Evolutionary conservation across 2,888 invertebrate genomes (phyloP), one percentile per base, ranked within the genome.

Genomic region (Caenorhabditis uteleia): DNA sequence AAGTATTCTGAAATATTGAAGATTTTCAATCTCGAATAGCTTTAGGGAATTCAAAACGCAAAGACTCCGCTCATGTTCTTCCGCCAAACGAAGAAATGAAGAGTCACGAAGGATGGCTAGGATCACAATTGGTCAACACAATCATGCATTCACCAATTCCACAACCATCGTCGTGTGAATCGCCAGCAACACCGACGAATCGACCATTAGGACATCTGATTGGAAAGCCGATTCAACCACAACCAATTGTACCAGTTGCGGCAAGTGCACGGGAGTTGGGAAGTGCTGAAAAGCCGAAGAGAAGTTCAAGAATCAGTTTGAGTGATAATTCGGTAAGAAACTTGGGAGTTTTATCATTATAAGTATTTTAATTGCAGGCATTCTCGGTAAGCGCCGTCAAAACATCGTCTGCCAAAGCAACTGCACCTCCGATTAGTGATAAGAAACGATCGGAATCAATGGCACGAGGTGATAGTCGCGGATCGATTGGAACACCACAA

Each of bases 261-360:
- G 65, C 65, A 14, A 58, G 43, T 1, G 50, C 58, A 14, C 50
- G 46, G 14, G 65, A 42, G 1, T 7, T 65, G 3, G 65, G 65
- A 43, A 58, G 58, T n/a, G 65, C 65, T 4, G 65, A 65, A 20
- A 44, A 44, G 27, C 65, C 65, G 38, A 58, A 65, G 23, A 49
- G 55, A 27, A 58, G 65, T 25, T 65, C 65, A 1, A 33, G 54
- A 16, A 65, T 65, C 25, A 65, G 49, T 29, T 31, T 65, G 7
- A 65, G 65, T 23, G 65, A 65, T 25, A 58, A 59, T 34, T 65
- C 65, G 14, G 64, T 45, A 31, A 25, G 20, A 7, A 14, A 40
- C 10, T 40, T 40, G 6, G 10, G n/a, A 33, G 10, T 33, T 33
- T 33, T 33, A 33, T n/a, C 33, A 33, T 33, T n/a, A n/a, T 10